Base-by-base conservation (phyloP, 2,797 vertebrate species). In the Peromyscus eremicus region DNA sequence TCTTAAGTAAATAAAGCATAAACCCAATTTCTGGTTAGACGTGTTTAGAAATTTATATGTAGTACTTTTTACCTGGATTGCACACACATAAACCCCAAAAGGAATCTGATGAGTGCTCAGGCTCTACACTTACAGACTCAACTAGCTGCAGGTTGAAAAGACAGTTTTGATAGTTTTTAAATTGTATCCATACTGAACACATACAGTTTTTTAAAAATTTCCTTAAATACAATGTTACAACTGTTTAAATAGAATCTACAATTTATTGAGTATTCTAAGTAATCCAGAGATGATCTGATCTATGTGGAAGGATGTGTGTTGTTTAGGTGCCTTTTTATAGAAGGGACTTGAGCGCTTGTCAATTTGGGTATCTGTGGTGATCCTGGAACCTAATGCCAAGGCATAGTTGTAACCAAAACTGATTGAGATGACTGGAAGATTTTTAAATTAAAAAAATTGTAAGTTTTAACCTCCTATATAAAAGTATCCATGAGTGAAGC, bases 391-490 rank as follows among this genome's bases (percentile, higher is more conserved):
- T 37, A 52, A 85, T 68, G 37, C 49, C 70, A 68, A 91, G 32
- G 16, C 60, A 84, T 43, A 52, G 40, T 14, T 77, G 34, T 66
- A 82, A 96, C 19, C 29, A 37, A 85, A 87, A 95, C 57, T 71
- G n/a, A 55, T 52, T 77, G 25, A 93, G 92, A 93, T 89, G 21
- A 91, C 13, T 94, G 40, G n/a, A 88, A 94, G 60, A 5, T 86
- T 93, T 95, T 91, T 40, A 70, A 75, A 75, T 23, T 23, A 49
- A 29, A 76, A 43, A 96, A 70, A 76, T 68, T 10, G 40, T 91
- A 93, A 27, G 43, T 40, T 92, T 94, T 94, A 90, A 57, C 87
- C 95, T 94, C 64, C 70, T 89, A 84, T 4, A 6, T 89, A 86
- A 79, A 55, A 82, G 4, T 68, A 92, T 29, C 73, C 70, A 7